These are phyloP conservation scores for Hippocampus barbouri DNA, from an alignment of 2,113 vertebrate species.

Conservation along the genomic window DNA sequence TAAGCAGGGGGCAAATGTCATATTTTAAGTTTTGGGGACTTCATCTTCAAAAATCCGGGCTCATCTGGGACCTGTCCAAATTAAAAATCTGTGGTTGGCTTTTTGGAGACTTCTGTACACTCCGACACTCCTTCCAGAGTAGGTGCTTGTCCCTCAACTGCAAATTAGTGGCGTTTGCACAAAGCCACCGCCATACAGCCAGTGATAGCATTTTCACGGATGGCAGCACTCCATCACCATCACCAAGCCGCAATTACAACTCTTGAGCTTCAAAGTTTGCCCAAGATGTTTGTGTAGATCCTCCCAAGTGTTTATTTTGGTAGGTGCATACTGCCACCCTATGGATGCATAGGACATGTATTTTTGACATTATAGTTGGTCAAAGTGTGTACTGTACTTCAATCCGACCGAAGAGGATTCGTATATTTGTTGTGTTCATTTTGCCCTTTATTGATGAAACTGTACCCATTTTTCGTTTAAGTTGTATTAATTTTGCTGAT, in stretches of 20 bases:
- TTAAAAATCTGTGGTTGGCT: no score
- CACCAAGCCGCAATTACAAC: not conserved
- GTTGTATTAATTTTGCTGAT: not conserved
- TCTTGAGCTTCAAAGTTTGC: not conserved
- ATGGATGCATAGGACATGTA: not conserved
- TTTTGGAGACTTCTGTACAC: not conserved
- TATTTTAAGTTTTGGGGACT: no score
- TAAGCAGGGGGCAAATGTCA: not conserved
- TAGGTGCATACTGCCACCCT: constrained; percentile 38
- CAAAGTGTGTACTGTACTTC: not conserved
- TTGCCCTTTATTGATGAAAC: no score
- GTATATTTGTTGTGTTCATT: no score
- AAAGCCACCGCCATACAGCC: not conserved
- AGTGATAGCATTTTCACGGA: not conserved
- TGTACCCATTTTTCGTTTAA: no score
- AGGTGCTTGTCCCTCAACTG: not conserved
- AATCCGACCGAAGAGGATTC: no score
- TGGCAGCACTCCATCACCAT: not conserved
- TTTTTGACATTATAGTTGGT: not conserved
- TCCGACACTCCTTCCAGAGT: not conserved
- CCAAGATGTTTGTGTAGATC: not conserved
- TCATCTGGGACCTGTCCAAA: no score
- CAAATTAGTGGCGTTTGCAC: not conserved
- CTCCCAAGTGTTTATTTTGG: not conserved
- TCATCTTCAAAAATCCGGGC: no score